Evolutionary conservation across 2,888 invertebrate genomes (phyloP), one percentile per base, ranked within the genome.

Genomic region (Caradrina clavipalpis): DNA sequence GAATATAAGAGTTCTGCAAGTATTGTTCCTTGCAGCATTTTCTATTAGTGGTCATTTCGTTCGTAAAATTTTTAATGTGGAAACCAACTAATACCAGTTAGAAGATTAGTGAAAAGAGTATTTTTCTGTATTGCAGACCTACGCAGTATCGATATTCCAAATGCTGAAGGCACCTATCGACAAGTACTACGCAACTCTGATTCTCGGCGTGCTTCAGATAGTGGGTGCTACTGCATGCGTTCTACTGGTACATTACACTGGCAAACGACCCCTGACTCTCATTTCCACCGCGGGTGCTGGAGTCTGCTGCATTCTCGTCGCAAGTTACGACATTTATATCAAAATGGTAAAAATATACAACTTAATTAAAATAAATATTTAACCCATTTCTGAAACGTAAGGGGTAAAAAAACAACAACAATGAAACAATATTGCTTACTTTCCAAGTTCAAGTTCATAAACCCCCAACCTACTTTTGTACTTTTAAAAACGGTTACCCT

Each of bases 71-170:
- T 11, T 1, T 39, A 11, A 39, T 39, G 13, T 0, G 17, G 2
- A 45, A 45, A 15, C 45, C 15, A 45, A 17, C 15, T 5, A 45
- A 45, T 45, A 1, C 42, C 13, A 17, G 15, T 15, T 17, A 45
- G 45, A 17, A 45, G 6, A 15, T n/a, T 13, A 62, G 50, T 60
- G 2, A n/a, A 31, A 35, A 35, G 11, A 17, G 17, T 10, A 15
- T 50, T 61, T 45, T 22, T 15, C 21, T n/a, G n/a, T 21, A 17
- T 73, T 74, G 3, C 97, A 97, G 94, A 98, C 97, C 0, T 98
- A 97, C 84, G 97, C 98, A 21, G 98, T 98, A 6, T 96, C 96
- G 76, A 98, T 98, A 84, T 98, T 98, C 86, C 96, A 97, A 59
- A 96, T 96, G 70, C 88, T 98, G 31, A 96, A 97, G 58, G 97